Evolutionary conservation across 2,113 vertebrate genomes (phyloP), one percentile per base, ranked within the genome.

Genomic region (Rhegmatorhina hoffmannsi): DNA sequence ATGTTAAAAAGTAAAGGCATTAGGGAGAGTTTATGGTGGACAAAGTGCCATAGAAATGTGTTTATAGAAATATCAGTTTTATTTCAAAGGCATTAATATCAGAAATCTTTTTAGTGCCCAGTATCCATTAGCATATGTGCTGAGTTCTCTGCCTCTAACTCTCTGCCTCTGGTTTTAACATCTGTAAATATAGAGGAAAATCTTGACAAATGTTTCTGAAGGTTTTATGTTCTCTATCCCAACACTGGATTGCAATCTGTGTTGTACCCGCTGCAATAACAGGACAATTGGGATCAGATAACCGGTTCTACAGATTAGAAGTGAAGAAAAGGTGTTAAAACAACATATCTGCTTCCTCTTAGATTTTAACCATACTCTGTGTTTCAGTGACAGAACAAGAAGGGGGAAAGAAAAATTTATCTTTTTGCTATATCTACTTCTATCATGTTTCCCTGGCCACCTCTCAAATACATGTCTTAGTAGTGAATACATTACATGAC

Each of bases 181-280:
- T 90, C 70, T 85, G 70, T 31, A 76, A 58, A 56, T 29, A 47
- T 2, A 83, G 82, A 47, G 64, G 68, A 40, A 88, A 93, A 84
- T 84, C 95, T 47, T 92, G 92, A 91, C 64, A 94, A 95, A 95
- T 50, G 53, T 82, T 97, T 89, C 66, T 90, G 95, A 88, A 86
- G 70, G 64, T 64, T 96, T 97, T 90, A 74, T 93, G 72, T 34
- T 81, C 69, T 70, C 77, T 78, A 91, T 90, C 78, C 88, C 50
- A 17, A 3, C 28, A 9, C 55, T 40, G 87, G 64, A 46, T 63
- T 92, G 72, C 36, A 90, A 64, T 74, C 90, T 19, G 6, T 24
- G 43, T 53, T 90, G 82, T 78, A 25, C 66, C 44, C 2, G 0
- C 67, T 80, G 34, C 73, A 64, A 43, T 66, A 91, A 84, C 9